Evolutionary conservation across 1,140 invertebrate genomes (phyloP).

Genomic region (Penaeus japonicus): DNA sequence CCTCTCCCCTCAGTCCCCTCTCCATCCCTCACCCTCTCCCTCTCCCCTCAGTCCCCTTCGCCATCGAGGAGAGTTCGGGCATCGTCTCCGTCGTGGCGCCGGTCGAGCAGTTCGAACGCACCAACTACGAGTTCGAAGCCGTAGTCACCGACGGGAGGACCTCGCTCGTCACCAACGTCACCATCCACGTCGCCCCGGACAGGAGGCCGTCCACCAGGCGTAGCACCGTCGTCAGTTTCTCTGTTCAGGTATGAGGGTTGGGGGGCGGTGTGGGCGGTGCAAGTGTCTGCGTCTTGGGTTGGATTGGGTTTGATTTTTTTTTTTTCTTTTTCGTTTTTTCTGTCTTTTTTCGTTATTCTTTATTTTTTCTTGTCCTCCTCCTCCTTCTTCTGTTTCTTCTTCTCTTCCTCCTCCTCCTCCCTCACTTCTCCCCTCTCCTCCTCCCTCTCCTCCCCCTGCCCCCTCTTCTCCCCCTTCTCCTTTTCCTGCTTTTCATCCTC

Average conservation of each 20-base stretch:
- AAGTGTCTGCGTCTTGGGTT: too few relatives aligned
- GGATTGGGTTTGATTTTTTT: too few relatives aligned
- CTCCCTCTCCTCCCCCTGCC: too few relatives aligned
- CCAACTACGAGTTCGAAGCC: constrained; percentile 81
- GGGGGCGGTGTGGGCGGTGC: too few relatives aligned
- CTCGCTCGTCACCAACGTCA: constrained; percentile 79
- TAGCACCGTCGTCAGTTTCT: constrained; percentile 35
- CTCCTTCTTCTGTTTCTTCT: too few relatives aligned
- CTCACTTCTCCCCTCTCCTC: too few relatives aligned
- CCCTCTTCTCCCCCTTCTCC: too few relatives aligned
- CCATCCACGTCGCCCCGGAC: constrained; percentile 79
- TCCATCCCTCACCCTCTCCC: neutral
- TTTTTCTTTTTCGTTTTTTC: too few relatives aligned
- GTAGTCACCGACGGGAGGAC: constrained; percentile 71
- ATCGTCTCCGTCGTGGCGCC: constrained; percentile 84
- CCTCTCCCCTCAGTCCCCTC: neutral
- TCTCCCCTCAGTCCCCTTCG: constrained; percentile 80
- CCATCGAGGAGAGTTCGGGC: constrained; percentile 86
- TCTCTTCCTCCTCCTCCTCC: too few relatives aligned
- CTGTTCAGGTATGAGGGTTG: constrained; percentile 43
- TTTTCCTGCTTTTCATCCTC: too few relatives aligned
- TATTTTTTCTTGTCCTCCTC: too few relatives aligned
- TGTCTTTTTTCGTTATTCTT: too few relatives aligned
- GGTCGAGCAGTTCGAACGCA: constrained; percentile 74
- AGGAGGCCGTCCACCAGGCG: constrained; percentile 23